phyloP scores from a whole-genome alignment of 2,888 invertebrate species.

The Yponomeuta cagnagella region DNA sequence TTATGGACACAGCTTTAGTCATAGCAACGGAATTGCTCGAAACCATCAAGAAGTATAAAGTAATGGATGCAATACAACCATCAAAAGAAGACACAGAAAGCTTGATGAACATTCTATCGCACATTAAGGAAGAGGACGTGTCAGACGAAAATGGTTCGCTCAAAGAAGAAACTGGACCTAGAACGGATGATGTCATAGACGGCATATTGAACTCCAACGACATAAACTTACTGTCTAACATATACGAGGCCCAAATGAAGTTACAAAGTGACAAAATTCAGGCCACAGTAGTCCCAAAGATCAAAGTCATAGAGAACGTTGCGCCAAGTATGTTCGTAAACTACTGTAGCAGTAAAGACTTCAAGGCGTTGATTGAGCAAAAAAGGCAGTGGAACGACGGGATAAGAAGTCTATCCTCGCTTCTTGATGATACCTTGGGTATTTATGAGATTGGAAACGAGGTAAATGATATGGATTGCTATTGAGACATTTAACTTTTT shows the following conservation, averaged over 20 bases:
- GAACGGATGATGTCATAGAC: constrained; percentile 76
- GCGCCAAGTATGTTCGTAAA: constrained; percentile 77
- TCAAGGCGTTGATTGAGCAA: constrained; percentile 75
- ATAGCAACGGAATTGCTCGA: constrained; percentile 71
- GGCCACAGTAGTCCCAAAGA: constrained; percentile 40
- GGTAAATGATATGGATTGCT: constrained; percentile 82
- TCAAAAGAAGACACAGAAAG: constrained; percentile 26
- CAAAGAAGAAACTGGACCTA: constrained; percentile 20
- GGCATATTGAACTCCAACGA: constrained; percentile 79
- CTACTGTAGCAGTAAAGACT: constrained; percentile 74
- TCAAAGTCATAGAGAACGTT: constrained; percentile 45
- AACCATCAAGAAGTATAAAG: constrained; percentile 75
- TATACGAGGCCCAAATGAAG: constrained; percentile 74
- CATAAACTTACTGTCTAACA: constrained; percentile 75
- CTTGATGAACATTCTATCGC: constrained; percentile 38
- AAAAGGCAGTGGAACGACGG: constrained; percentile 80
- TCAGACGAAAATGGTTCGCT: constrained; percentile 20
- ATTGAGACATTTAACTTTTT: constrained; percentile 43
- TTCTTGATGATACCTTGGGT: constrained; percentile 84
- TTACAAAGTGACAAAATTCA: constrained; percentile 42
- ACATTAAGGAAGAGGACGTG: constrained; percentile 34
- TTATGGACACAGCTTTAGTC: constrained; percentile 76
- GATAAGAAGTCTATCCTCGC: constrained; percentile 80
- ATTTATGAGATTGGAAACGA: constrained; percentile 72
- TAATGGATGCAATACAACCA: constrained; percentile 44